Base-by-base conservation (phyloP, 2,113 vertebrate species). In the Pao palembangensis region DNA sequence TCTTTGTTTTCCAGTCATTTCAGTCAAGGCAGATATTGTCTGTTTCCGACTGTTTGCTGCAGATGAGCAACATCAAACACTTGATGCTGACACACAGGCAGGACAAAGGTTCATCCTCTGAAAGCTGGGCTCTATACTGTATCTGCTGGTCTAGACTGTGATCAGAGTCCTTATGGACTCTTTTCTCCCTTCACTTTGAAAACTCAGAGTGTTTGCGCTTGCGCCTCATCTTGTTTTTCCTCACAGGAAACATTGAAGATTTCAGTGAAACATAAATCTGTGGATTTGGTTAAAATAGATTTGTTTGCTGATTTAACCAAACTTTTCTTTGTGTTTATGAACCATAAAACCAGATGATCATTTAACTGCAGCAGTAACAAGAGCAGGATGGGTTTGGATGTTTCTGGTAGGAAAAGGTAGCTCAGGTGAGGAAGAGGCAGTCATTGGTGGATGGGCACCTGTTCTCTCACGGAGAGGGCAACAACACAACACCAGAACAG, bases 401-500 rank as follows among this genome's bases (percentile, higher is more conserved):
- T 55, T 47, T 51, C 14, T 31, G 28, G 28, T 60, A 34, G 28
- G 16, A 51, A 65, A 43, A 14, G 51, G 28, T 12, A 10, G 21
- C 20, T 19, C 8, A 10, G 31, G 50, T 17, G 46, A 55, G 28
- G 38, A 5, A 46, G 46, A 75, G 7, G 65, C 28, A 63, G 8
- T 67, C 28, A 63, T 19, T 21, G 59, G 61, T 42, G 58, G 48
- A 69, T 51, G 64, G 55, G 61, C 31, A 76, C 61, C 25, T 61
- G 41, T 72, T 69, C 44, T 62, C 62, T 72, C 15, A n/a, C 6
- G 73, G 64, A 76, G 66, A 85, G 59, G 48, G 62, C 34, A 67
- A 82, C 65, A 71, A 84, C 71, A 82, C 18, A 78, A 80, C 65
- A 83, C 78, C 58, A 54, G 14, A 52, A 77, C 63, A 71, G 28